These are phyloP conservation scores for Melanotaenia duboulayi DNA, from an alignment of 2,113 vertebrate species.

Conservation along the genomic window DNA sequence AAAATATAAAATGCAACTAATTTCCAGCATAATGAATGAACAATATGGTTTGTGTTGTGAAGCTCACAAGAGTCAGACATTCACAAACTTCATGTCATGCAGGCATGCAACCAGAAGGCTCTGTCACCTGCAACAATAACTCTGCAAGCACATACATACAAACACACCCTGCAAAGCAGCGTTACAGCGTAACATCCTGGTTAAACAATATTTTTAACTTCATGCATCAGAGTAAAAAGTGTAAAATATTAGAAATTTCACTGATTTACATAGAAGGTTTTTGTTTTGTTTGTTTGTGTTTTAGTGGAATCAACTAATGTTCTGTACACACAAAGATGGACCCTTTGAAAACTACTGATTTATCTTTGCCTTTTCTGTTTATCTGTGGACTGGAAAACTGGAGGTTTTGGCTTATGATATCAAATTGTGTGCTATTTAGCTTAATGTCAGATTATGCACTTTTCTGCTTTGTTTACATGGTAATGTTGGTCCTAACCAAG, in stretches of 20 bases:
- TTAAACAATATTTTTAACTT: not conserved
- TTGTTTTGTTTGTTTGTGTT: too few species aligned
- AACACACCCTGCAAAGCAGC: not conserved
- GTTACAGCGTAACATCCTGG: not conserved
- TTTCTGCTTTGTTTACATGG: too few species aligned
- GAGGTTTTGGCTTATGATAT: too few species aligned
- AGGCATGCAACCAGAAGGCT: conserved; percentile 42
- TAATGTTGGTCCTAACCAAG: too few species aligned
- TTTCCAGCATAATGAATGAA: not conserved
- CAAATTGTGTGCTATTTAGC: too few species aligned
- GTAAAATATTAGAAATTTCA: not conserved
- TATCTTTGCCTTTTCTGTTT: too few species aligned
- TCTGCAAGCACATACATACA: not conserved
- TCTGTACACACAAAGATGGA: too few species aligned
- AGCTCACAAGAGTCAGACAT: not conserved
- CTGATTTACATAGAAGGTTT: not conserved
- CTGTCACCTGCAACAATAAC: not conserved
- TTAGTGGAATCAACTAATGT: too few species aligned
- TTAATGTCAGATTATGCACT: too few species aligned
- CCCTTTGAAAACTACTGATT: too few species aligned
- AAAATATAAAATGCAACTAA: not conserved
- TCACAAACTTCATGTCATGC: conserved; percentile 39
- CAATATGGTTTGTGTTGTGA: conserved; percentile 10
- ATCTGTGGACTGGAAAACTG: too few species aligned
- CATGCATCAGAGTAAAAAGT: too few species aligned